Base-by-base conservation (phyloP, 2,888 invertebrate species). In the Lepidocyrtoides sp. region DNA sequence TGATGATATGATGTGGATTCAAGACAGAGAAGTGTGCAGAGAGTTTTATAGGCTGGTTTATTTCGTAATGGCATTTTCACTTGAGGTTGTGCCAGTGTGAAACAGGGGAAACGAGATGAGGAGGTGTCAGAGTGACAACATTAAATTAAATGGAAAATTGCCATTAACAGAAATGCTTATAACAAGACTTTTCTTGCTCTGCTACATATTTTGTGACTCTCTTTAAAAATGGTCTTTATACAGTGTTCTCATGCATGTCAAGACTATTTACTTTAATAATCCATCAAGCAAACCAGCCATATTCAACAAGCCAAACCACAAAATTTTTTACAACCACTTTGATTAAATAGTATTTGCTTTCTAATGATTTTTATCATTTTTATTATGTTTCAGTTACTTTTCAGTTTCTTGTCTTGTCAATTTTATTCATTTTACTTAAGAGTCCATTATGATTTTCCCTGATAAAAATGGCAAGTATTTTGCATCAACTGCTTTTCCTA, bases 81-180 rank as follows among this genome's bases (percentile, higher is more conserved):
- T 75, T 75, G 41, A 44, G 72, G 41, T 4, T 41, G 20, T 14
- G 44, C 20, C n/a, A n/a, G n/a, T n/a, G n/a, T n/a, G 4, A 51
- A 51, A n/a, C 26, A 32, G 44, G 57, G 83, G 44, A 57, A 36
- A 60, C 20, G 0, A 60, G n/a, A n/a, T n/a, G n/a, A n/a, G n/a
- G 12, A 84, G 69, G 84, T 84, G 84, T 84, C 69, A 84, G 66
- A 84, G 84, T 69, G 84, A 84, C 84, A 84, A 69, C 84, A 84
- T 84, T 84, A 84, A 51, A 84, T 66, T 84, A 84, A 84, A 69
- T 84, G 84, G 51, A 69, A 84, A 84, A 83, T 51, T 29, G 48
- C 26, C n/a, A 84, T 84, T 84, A 84, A 32, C 14, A 23, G 26
- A 10, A 44, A 84, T 32, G 69, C 29, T 69, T 69, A 84, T 51